A percentile compares a stretch with the other conserved stretches of the same genome.
These are phyloP conservation scores for Bombus waltoni DNA, from an alignment of 1,140 invertebrate species.

Conservation along the genomic window DNA sequence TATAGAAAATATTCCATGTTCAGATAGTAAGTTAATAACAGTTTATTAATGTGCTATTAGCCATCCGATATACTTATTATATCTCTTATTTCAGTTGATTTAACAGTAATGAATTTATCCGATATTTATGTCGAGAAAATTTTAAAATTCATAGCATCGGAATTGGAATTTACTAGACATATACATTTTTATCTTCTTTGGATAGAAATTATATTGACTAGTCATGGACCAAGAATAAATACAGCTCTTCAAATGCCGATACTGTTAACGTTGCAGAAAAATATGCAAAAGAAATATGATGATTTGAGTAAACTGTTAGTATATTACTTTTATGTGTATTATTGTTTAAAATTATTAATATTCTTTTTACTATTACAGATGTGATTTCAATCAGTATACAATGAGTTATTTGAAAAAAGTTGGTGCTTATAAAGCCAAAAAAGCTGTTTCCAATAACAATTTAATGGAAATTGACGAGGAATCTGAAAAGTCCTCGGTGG, in stretches of 20 bases:
- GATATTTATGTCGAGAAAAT: conserved; percentile 90
- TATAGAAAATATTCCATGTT: conserved; percentile 91
- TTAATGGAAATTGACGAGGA: conserved; percentile 75
- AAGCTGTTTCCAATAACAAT: conserved; percentile 61
- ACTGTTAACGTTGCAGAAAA: conserved; percentile 91
- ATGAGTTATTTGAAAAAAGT: conserved; percentile 85
- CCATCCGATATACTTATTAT: conserved; percentile 4
- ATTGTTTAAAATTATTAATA: conserved; percentile 19
- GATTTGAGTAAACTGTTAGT: conserved; percentile 91
- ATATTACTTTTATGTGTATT: conserved; percentile 45
- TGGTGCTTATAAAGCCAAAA: conserved; percentile 80
- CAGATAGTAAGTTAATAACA: conserved; percentile 87
- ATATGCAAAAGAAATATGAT: conserved; percentile 90
- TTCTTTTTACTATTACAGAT: conserved; percentile 84
- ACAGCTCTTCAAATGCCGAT: conserved; percentile 84
- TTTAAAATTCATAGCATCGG: conserved; percentile 86
- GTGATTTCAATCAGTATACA: conserved; percentile 92
- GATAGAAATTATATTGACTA: conserved; percentile 87
- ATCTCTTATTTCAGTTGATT: conserved; percentile 86
- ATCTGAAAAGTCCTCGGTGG: conserved; percentile 73
- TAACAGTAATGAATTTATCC: conserved; percentile 88
- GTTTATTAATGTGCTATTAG: conserved; percentile 18
- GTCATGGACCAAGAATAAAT: conserved; percentile 85
- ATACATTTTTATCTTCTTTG: conserved; percentile 95
- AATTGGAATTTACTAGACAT: conserved; percentile 90